Percentiles rank a stretch among this genome's conserved stretches.
Evolutionary conservation across 1,140 invertebrate genomes (phyloP).

Genomic region (Ptiloglossa arizonensis): DNA sequence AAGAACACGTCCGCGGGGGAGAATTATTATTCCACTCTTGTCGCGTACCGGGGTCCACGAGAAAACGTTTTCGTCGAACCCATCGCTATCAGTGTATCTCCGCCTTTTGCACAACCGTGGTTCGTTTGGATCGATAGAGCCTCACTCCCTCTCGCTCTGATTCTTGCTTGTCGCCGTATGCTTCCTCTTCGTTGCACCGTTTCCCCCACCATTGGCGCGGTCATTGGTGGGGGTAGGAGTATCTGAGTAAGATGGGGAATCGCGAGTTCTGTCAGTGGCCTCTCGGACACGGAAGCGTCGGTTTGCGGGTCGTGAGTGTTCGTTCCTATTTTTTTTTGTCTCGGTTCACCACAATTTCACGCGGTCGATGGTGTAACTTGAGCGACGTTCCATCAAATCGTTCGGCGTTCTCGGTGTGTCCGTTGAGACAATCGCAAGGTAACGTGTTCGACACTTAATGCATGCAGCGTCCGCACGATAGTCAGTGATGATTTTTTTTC

Average conservation of each 20-base stretch:
- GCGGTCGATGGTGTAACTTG: conserved; percentile 3
- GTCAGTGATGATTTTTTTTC: not conserved
- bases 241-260: conserved; percentile 47
- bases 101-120: conserved; percentile 24
- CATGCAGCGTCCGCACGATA: not conserved
- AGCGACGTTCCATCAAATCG: not conserved
- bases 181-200: not conserved
- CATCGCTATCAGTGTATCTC: conserved; percentile 47
- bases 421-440: conserved; percentile 10
- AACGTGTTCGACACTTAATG: not conserved
- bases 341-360: conserved; percentile 15
- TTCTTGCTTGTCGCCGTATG: not conserved
- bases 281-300: conserved; percentile 65
- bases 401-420: not conserved
- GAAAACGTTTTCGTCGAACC: conserved; percentile 1
- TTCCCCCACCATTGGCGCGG: not conserved
- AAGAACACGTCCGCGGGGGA: not conserved
- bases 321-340: conserved; percentile 2
- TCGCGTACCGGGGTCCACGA: not conserved
- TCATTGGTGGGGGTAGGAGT: conserved; percentile 31
- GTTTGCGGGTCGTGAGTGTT: not conserved
- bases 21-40: not conserved
- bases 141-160: conserved; percentile 41
- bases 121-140: conserved; percentile 70
- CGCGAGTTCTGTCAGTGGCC: conserved; percentile 71